Evolutionary conservation across 2,888 invertebrate genomes (phyloP).

Genomic region (Cetonia aurata): DNA sequence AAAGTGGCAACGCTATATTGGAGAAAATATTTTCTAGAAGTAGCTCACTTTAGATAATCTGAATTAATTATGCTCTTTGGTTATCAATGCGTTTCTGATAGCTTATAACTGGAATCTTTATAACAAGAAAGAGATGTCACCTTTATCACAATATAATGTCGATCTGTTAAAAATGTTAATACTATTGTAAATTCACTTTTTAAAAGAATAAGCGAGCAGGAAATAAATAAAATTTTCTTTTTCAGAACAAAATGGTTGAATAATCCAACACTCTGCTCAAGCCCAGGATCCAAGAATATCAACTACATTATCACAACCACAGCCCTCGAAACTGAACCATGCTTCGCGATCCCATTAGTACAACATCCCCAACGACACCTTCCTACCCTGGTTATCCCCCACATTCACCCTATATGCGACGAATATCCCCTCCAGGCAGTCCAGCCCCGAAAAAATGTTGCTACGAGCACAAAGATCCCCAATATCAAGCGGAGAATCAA

Average conservation of each 20-base stretch:
- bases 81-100: too few species aligned
- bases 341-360: constrained; percentile 48
- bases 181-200: too few species aligned
- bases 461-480: constrained; percentile 60
- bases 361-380: constrained; percentile 56
- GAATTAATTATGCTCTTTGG: too few species aligned
- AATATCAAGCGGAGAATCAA: constrained; percentile 44
- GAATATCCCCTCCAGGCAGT: constrained; percentile 63
- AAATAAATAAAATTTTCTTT: too few species aligned
- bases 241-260: constrained; percentile 13
- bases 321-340: constrained; percentile 36
- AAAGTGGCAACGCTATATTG: too few species aligned
- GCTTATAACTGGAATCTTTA: too few species aligned
- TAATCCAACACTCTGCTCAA: not conserved
- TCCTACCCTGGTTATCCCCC: constrained; percentile 61
- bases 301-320: constrained; percentile 27
- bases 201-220: too few species aligned
- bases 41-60: too few species aligned
- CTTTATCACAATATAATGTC: too few species aligned
- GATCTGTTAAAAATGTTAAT: too few species aligned
- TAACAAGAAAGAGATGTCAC: too few species aligned
- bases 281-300: constrained; percentile 37
- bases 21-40: too few species aligned
- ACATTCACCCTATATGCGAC: constrained; percentile 59
- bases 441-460: constrained; percentile 63